Conservation (phyloP, 2,113 vertebrate genomes). For the Brienomyrus longianalis region DNA sequence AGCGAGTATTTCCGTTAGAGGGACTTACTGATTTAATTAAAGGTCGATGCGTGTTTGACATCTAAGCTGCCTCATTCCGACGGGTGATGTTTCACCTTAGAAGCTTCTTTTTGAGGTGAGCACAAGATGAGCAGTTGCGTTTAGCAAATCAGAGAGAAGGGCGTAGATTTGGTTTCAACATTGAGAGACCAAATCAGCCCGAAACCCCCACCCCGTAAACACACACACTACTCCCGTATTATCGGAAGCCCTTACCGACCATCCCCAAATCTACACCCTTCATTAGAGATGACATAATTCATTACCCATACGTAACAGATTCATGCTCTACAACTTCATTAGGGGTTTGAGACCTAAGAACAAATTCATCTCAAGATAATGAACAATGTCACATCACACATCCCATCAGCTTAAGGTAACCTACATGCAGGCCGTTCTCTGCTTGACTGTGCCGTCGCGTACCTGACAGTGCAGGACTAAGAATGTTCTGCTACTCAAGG, state of each 20-base stretch:
- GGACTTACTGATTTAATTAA: not conserved
- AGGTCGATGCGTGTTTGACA: not conserved
- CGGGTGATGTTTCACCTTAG: not conserved
- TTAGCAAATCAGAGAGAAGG: not conserved
- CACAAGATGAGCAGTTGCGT: not conserved
- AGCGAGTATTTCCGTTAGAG: not conserved
- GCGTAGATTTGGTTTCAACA: not conserved
- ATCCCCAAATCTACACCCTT: not conserved
- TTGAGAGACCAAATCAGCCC: not conserved
- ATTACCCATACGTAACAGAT: not conserved
- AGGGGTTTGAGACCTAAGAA: not conserved
- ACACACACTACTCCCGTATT: not conserved
- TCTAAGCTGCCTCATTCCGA: not conserved
- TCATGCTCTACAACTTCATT: not conserved
- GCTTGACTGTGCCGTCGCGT: not conserved
- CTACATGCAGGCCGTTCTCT: not conserved
- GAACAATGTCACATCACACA: not conserved
- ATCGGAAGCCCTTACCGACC: not conserved
- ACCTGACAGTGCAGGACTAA: not conserved
- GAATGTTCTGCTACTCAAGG: not conserved
- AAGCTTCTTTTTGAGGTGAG: not conserved
- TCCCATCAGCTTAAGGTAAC: not conserved
- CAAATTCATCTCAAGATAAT: not conserved
- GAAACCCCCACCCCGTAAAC: not conserved
- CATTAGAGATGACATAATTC: not conserved